A percentile compares a stretch with the other conserved stretches of the same genome.
phyloP scores from a whole-genome alignment of 1,140 invertebrate genomes.

The Spodoptera frugiperda region DNA sequence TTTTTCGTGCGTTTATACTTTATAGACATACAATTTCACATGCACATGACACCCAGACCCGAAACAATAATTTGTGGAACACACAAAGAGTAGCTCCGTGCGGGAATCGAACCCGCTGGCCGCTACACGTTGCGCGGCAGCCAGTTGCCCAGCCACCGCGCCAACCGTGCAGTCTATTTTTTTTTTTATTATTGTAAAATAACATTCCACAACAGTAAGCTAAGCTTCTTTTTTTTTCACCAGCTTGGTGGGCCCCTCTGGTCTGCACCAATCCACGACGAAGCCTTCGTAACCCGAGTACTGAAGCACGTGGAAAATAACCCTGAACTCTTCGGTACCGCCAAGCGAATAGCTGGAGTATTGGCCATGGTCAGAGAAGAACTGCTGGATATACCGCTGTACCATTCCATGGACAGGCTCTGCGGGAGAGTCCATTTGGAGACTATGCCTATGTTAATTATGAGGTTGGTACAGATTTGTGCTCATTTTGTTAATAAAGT shows the following conservation, averaged over 20 bases:
- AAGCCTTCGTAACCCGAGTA: constrained; percentile 90
- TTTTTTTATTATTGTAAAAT: no score
- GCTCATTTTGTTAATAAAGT: not conserved
- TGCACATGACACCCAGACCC: no score
- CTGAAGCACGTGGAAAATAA: constrained; percentile 78
- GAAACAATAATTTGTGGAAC: no score
- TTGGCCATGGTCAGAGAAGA: constrained; percentile 92
- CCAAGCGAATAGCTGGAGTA: constrained; percentile 91
- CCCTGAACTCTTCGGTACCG: constrained; percentile 87
- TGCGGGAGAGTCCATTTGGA: constrained; percentile 89
- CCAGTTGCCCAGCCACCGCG: no score
- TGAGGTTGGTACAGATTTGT: constrained; percentile 84
- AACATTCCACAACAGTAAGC: no score
- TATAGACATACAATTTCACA: no score
- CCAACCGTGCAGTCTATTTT: no score
- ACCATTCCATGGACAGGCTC: constrained; percentile 91
- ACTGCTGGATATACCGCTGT: constrained; percentile 93
- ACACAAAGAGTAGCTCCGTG: no score
- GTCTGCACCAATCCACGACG: constrained; percentile 94
- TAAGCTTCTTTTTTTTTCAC: not conserved
- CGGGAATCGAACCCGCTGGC: no score
- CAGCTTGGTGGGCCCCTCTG: constrained; percentile 98
- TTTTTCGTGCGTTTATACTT: no score
- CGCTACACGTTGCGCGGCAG: no score
- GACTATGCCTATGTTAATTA: constrained; percentile 88